Evolutionary conservation across 2,888 invertebrate species (phyloP), one percentile per base, ranked within the genome.

Genomic region (Sicus ferrugineus): DNA sequence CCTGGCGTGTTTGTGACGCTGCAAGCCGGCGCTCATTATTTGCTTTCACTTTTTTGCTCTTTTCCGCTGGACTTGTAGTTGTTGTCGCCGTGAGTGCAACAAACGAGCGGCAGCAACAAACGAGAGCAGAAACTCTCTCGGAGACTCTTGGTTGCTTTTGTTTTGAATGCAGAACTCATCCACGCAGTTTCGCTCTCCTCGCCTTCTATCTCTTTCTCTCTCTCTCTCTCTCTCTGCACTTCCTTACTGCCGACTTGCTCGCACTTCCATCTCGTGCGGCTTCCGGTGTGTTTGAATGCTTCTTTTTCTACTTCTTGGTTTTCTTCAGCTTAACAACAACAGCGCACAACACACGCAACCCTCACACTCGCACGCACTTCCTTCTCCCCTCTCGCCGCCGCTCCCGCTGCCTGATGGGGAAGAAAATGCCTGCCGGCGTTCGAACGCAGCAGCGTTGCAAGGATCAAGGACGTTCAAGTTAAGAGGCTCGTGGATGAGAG

Each of bases 401-500:
- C 59, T 67, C 52, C 38, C 30, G 42, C 66, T 28, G 31, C 54
- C 31, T 48, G 11, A 16, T 28, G 1, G 26, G 28, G 11, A 16
- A 2, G 21, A 23, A 52, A 2, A 5, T 52, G n/a, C 6, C 21
- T 54, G 54, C 21, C 26, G 26, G 48, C 61, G 68, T 42, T 66
- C 63, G 50, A 70, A 71, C 72, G 73, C 72, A 74, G 70, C 73
- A 71, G 78, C 79, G 80, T 81, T 83, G 83, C 83, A 83, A 83
- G 83, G 84, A 83, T 84, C 83, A 83, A 83, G 83, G 83, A 82
- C 83, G 83, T 83, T 83, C 81, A 83, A 79, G 78, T 79, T 80
- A 78, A 23, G 56, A 23, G 21, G 21, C 14, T 67, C 16, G 69
- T 58, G 26, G 68, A 59, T 23, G 58, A 16, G 59, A 31, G 28